These are phyloP conservation scores for Scyliorhinus canicula DNA, from an alignment of 2,797 vertebrate species.

Conservation along the genomic window DNA sequence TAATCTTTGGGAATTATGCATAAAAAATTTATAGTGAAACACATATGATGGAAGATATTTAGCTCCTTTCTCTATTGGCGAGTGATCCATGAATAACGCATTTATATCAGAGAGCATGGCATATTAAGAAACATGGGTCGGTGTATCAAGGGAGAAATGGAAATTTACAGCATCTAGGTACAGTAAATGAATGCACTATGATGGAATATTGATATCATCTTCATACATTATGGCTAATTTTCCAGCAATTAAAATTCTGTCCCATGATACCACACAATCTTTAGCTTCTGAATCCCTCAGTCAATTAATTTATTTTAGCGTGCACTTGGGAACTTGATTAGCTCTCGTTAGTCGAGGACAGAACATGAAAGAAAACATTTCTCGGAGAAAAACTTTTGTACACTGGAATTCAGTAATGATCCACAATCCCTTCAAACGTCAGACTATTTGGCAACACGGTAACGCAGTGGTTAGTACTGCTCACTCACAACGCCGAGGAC, in stretches of 20 bases:
- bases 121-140: not conserved
- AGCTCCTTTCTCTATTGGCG: not conserved
- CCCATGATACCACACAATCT: not conserved
- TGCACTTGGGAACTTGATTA: not conserved
- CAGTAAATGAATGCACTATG: not conserved
- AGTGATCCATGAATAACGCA: not conserved
- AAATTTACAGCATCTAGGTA: not conserved
- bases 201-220: slow-evolving; percentile 19
- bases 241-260: not conserved
- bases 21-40: not conserved
- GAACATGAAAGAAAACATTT: not conserved
- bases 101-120: not conserved
- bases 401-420: not conserved
- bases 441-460: not conserved
- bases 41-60: not conserved
- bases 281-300: not conserved
- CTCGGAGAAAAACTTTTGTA: not conserved
- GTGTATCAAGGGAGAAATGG: not conserved
- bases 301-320: not conserved
- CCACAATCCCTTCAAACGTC: not conserved
- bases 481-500: no score
- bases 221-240: slow-evolving; percentile 23
- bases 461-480: no score
- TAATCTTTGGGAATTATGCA: not conserved
- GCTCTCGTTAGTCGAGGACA: not conserved